phyloP scores from a whole-genome alignment of 2,113 vertebrate genomes.

The Herpetotheres cachinnans region DNA sequence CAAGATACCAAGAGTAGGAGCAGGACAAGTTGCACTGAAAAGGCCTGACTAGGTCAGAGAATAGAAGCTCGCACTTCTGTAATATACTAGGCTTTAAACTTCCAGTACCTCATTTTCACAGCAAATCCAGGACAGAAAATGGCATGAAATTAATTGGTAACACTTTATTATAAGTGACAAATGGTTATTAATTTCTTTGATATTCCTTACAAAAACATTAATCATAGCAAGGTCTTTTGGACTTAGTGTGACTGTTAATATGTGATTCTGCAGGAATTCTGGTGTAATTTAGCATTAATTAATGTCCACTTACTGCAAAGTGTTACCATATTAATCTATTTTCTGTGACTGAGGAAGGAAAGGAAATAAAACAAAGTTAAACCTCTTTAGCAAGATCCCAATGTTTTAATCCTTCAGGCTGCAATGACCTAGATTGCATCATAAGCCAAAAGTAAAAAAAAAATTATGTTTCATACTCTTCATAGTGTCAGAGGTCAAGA shows the following conservation, averaged over 20 bases:
- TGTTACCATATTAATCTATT: constrained; percentile 67
- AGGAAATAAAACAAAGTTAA: constrained; percentile 30
- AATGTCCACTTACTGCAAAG: constrained; percentile 67
- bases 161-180: constrained; percentile 69
- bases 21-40: not conserved
- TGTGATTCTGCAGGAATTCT: constrained; percentile 48
- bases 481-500: not conserved
- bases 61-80: not conserved
- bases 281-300: constrained; percentile 70
- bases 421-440: constrained; percentile 2
- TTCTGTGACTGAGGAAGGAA: constrained; percentile 34
- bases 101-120: constrained; percentile 7
- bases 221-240: constrained; percentile 65
- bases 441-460: not conserved
- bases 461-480: not conserved
- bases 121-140: constrained; percentile 58
- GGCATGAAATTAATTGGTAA: constrained; percentile 68
- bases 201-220: constrained; percentile 71
- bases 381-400: not conserved
- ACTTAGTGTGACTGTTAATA: constrained; percentile 40
- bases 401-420: constrained; percentile 1
- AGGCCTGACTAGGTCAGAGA: constrained; percentile 26
- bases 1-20: not conserved
- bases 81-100: constrained; percentile 40
- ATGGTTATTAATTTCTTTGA: constrained; percentile 71